Evolutionary conservation across 2,888 invertebrate species (phyloP), one percentile per base, ranked within the genome.

Genomic region (Plusia festucae): DNA sequence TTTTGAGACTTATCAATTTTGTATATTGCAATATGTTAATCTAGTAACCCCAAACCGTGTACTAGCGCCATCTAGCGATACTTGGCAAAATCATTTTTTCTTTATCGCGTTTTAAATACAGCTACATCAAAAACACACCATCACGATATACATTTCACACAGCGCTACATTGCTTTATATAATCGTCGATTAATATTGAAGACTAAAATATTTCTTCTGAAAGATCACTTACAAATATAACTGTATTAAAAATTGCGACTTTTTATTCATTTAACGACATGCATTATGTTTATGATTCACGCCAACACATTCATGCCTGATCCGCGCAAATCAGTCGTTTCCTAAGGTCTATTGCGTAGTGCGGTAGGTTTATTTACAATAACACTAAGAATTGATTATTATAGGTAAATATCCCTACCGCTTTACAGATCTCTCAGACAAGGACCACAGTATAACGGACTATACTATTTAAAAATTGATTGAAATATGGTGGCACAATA

Each of bases 131-230:
- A 65, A 64, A 67, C 52, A 66, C 73, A 73, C 55, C 78, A 59
- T 68, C 65, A 76, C 68, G 64, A 68, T 30, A 77, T 66, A 79
- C 60, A 68, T 54, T 53, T 64, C 65, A 82, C 71, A 76, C 74
- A 72, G 60, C 49, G 55, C 77, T 74, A 83, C 70, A 82, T 79
- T 83, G 83, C 82, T 82, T 68, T 78, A 77, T 46, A 75, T 65
- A 77, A 59, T 73, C 56, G 15, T 67, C 59, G 81, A 80, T 64
- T 64, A 77, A 77, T 73, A 83, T 69, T 78, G 80, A 81, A 79
- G 65, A 76, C 59, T 81, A 81, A 71, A 65, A 65, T 67, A 83
- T 53, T 68, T 67, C 56, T 65, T 66, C 64, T 66, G 76, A 76
- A 78, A 82, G 64, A 71, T 68, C 57, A 57, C 70, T 77, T 82